Conservation (phyloP, 2,113 vertebrate species). For the Paratilapia polleni region DNA sequence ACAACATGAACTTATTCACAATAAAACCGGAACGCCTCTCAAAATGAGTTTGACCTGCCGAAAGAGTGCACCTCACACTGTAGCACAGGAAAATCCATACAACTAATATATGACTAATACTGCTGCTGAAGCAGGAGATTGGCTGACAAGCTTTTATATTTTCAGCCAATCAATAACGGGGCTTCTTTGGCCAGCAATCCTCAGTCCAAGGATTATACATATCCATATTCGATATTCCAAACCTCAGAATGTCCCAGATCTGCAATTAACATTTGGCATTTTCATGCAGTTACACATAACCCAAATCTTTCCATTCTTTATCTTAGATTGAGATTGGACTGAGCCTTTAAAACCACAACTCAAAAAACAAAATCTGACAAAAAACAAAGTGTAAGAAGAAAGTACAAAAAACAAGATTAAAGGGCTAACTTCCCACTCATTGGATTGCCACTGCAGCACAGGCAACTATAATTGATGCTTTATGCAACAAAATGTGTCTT, state of each 20-base stretch:
- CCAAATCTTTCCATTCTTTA: background rate
- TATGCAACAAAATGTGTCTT: background rate
- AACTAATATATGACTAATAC: background rate
- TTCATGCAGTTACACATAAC: background rate
- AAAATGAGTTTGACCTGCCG: conserved; percentile 15
- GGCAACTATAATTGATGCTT: background rate
- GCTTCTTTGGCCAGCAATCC: background rate
- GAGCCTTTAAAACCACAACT: background rate
- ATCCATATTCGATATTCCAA: background rate
- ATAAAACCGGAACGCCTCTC: background rate
- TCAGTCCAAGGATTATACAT: background rate
- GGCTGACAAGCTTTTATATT: background rate
- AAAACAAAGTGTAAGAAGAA: background rate
- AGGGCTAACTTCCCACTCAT: background rate
- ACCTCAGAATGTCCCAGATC: background rate
- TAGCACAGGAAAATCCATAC: background rate
- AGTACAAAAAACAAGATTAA: background rate
- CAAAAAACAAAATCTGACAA: too few relatives aligned
- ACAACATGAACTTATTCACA: background rate
- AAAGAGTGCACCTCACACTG: background rate
- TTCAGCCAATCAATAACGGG: too few relatives aligned
- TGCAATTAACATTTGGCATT: background rate
- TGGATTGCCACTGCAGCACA: background rate
- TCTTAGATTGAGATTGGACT: background rate
- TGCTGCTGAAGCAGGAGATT: background rate